A percentile compares a stretch with the other conserved stretches of the same genome.
Conservation (phyloP, 2,888 invertebrate genomes). For the Orthonychiurus folsomi region DNA sequence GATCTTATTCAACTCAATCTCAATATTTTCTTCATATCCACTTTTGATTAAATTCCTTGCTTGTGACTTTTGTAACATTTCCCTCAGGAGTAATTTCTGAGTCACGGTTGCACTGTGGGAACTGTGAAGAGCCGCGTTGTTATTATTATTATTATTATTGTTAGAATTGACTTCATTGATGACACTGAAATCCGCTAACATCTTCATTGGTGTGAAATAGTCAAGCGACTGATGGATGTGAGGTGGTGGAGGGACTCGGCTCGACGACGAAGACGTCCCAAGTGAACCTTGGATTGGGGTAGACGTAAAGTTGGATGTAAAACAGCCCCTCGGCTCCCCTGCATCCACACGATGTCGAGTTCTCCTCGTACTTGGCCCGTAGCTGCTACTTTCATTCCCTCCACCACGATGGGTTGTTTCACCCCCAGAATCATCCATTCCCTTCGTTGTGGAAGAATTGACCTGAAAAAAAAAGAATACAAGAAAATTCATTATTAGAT, state of each 20-base stretch:
- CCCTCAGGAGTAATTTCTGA: conserved; percentile 23
- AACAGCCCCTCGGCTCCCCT: conserved; percentile 88
- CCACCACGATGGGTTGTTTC: neutral
- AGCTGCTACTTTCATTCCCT: no score
- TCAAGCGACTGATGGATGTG: neutral
- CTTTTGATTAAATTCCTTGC: neutral
- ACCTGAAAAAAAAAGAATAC: no score
- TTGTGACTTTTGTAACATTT: conserved; percentile 42
- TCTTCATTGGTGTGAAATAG: conserved; percentile 39
- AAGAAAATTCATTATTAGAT: no score
- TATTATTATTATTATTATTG: conserved; percentile 5
- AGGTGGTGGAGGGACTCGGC: neutral
- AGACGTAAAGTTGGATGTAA: conserved; percentile 44
- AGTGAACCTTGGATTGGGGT: conserved; percentile 7
- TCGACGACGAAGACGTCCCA: neutral
- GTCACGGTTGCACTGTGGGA: neutral
- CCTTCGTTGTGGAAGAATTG: no score
- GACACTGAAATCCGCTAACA: conserved; percentile 34
- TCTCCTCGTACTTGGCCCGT: conserved; percentile 59
- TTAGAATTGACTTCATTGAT: neutral
- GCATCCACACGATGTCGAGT: conserved; percentile 94
- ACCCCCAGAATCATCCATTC: neutral
- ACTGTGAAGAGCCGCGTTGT: conserved; percentile 1
- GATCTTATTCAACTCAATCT: conserved; percentile 11
- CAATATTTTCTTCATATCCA: conserved; percentile 25